Conservation (phyloP, 2,797 vertebrate genomes). For the Phalanger gymnotis region DNA sequence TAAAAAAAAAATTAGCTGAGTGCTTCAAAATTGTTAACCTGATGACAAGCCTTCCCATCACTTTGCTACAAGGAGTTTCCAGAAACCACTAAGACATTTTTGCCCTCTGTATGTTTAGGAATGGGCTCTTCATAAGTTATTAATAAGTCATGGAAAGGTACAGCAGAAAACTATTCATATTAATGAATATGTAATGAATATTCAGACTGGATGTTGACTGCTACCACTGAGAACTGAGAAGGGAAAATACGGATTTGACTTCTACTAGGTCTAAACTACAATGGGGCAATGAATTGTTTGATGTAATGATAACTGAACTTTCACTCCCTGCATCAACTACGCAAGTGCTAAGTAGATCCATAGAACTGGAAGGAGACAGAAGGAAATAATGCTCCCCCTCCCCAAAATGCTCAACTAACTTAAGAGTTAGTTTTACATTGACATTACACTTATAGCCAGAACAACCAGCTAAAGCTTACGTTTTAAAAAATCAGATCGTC, state of each 20-base stretch:
- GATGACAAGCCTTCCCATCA: slow-evolving; percentile 62
- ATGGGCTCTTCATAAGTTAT: slow-evolving; percentile 80
- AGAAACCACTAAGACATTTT: slow-evolving; percentile 76
- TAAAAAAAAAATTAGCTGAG: slow-evolving; percentile 10
- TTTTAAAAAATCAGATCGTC: slow-evolving; percentile 62
- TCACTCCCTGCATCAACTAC: not conserved
- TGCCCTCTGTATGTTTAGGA: slow-evolving; percentile 79
- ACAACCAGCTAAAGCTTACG: slow-evolving; percentile 67
- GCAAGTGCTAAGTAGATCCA: slow-evolving; percentile 25
- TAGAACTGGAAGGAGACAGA: not conserved
- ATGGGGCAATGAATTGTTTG: slow-evolving; percentile 48
- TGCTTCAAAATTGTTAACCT: not conserved
- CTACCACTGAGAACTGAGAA: slow-evolving; percentile 64
- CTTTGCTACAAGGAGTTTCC: slow-evolving; percentile 57
- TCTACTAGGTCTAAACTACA: slow-evolving; percentile 53
- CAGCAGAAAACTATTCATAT: slow-evolving; percentile 78
- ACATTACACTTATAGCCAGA: slow-evolving; percentile 65
- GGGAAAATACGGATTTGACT: slow-evolving; percentile 59
- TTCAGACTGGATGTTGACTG: slow-evolving; percentile 74
- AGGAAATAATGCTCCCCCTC: slow-evolving; percentile 1
- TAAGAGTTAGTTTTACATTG: slow-evolving; percentile 74
- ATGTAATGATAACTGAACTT: slow-evolving; percentile 51
- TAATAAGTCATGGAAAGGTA: slow-evolving; percentile 81
- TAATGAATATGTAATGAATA: slow-evolving; percentile 80
- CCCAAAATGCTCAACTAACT: slow-evolving; percentile 58